Evolutionary conservation across 2,888 invertebrate species (phyloP).

Genomic region (Thymelicus lineola): DNA sequence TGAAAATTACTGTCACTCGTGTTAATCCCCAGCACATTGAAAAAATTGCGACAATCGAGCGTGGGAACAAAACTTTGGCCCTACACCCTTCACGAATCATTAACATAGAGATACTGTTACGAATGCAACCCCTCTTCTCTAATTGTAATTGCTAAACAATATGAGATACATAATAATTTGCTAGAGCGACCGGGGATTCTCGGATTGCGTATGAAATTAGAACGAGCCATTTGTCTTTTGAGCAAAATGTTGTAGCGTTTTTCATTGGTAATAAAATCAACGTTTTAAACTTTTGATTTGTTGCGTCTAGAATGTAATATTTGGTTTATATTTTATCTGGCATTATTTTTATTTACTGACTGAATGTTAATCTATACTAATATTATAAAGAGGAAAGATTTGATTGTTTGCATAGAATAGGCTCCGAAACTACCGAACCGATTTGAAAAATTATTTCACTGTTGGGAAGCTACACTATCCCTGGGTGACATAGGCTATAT

Average conservation of each 20-base stretch:
- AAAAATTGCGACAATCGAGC: conserved; percentile 55
- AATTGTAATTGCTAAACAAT: conserved; percentile 66
- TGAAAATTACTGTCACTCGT: conserved; percentile 42
- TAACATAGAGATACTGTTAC: conserved; percentile 53
- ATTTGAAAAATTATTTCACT: no score
- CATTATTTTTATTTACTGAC: no score
- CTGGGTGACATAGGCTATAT: no score
- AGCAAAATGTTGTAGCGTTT: conserved; percentile 10
- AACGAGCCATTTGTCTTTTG: conserved; percentile 33
- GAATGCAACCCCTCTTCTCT: conserved; percentile 48
- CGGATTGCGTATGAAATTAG: conserved; percentile 35
- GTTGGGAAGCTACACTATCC: no score
- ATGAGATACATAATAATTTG: conserved; percentile 50
- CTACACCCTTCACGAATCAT: conserved; percentile 52
- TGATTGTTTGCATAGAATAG: no score
- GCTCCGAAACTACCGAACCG: no score
- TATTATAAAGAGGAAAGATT: no score
- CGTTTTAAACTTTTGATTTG: neutral
- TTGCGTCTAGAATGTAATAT: neutral
- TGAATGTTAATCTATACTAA: no score
- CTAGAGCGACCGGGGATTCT: conserved; percentile 39
- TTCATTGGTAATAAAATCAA: conserved; percentile 19
- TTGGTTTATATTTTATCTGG: no score
- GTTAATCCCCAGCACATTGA: conserved; percentile 41
- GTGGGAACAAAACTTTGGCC: conserved; percentile 64